Base-by-base conservation (phyloP, 2,888 invertebrate genomes). In the Osedax frankpressi region DNA sequence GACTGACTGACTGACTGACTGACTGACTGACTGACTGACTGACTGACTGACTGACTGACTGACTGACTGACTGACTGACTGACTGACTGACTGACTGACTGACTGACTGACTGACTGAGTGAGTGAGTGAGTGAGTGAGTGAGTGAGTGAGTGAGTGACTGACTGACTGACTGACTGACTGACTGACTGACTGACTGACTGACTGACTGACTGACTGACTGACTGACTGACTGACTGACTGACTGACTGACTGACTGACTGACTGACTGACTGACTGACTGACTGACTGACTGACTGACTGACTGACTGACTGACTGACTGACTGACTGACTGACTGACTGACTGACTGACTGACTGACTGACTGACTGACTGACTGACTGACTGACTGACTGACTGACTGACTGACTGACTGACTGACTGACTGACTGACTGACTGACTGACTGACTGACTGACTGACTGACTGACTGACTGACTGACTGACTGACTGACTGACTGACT, bases 61-160 rank as follows among this genome's bases (percentile, higher is more conserved):
- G 62, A 65, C 24, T 71, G 65, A 28, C 25, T 28, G 62, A 75
- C n/a, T 59, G 62, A 75, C 59, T 72, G 67, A 69, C 14, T 72
- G 68, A 62, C 30, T 60, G 63, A 71, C 60, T 29, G 72, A 75
- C 60, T 70, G 75, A 75, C 59, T 65, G 73, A 75, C 68, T 73
- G 73, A 73, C 68, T 63, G 73, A 75, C 30, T 67, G 74, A 73
- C 69, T 59, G 73, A 70, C 28, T 65, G 72, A 73, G 44, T 63
- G 70, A 73, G 74, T 65, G 70, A 72, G 44, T 59, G 72, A 73
- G 67, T 65, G 73, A 73, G 74, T 59, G 71, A 75, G 65, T 75
- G 74, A 75, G 65, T 73, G 74, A 75, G 70, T 75, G 71, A 71
- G 60, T 72, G 74, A 75, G 60, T 68, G 71, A 72, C 70, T 75